These are phyloP conservation scores for Lucinisca nassula DNA, from an alignment of 2,888 invertebrate genomes.

Conservation along the genomic window DNA sequence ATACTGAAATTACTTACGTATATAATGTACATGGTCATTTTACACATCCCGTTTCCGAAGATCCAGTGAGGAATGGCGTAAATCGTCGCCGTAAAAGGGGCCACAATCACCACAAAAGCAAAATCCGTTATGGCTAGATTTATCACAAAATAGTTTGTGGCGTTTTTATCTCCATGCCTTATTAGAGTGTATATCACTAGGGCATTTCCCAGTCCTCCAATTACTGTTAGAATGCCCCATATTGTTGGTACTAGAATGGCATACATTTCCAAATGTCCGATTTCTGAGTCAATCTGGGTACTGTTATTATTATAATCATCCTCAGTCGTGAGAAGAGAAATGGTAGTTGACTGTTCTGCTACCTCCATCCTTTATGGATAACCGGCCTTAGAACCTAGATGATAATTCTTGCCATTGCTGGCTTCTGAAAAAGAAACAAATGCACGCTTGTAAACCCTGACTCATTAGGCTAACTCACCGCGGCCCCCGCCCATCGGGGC, in stretches of 20 bases:
- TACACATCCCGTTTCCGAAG: conserved; percentile 83
- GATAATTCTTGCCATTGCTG: too few relatives aligned
- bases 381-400: too few relatives aligned
- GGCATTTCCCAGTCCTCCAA: conserved; percentile 82
- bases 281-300: background rate
- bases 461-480: too few relatives aligned
- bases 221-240: conserved; percentile 78
- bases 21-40: conserved; percentile 82
- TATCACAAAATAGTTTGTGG: conserved; percentile 84
- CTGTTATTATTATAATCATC: background rate
- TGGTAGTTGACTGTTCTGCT: too few relatives aligned
- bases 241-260: conserved; percentile 76
- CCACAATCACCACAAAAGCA: conserved; percentile 82
- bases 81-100: conserved; percentile 81
- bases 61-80: conserved; percentile 80
- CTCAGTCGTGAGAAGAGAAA: background rate
- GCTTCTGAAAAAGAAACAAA: too few relatives aligned
- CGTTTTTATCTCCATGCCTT: conserved; percentile 81
- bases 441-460: too few relatives aligned
- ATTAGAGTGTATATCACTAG: conserved; percentile 83
- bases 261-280: conserved; percentile 18
- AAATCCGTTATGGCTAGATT: conserved; percentile 85
- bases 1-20: conserved; percentile 79
- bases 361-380: too few relatives aligned
- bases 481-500: too few relatives aligned